phyloP scores from a whole-genome alignment of 2,113 vertebrate species.

The Emydura subglobosa region DNA sequence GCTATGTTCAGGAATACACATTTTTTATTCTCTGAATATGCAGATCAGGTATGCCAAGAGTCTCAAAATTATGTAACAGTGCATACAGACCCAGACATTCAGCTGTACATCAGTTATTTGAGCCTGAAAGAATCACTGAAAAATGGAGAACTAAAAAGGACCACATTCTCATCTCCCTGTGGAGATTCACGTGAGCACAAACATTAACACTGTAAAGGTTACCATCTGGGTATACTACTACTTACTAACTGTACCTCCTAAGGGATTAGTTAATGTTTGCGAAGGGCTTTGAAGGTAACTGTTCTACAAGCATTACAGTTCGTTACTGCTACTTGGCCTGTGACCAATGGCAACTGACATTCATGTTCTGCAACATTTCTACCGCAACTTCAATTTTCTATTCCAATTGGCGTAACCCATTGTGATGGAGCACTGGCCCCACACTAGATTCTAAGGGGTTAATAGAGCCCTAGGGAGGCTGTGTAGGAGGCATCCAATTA shows the following conservation, averaged over 20 bases:
- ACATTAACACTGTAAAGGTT: background rate
- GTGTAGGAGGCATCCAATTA: too few relatives aligned
- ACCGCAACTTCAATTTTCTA: background rate
- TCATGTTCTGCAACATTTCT: background rate
- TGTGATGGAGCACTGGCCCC: too few relatives aligned
- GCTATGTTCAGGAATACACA: background rate
- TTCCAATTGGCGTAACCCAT: rapidly evolving
- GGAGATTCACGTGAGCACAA: background rate
- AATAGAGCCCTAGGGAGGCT: too few relatives aligned
- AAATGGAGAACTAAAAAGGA: background rate
- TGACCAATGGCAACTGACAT: background rate
- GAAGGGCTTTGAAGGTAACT: background rate
- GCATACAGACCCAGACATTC: rapidly evolving
- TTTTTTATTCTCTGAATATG: background rate
- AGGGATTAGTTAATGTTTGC: background rate
- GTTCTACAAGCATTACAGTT: background rate
- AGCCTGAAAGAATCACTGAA: background rate
- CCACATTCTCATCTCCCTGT: background rate
- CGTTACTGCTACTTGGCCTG: background rate
- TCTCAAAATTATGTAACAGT: background rate
- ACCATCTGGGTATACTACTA: background rate
- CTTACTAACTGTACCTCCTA: background rate
- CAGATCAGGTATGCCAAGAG: background rate
- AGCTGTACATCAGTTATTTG: background rate
- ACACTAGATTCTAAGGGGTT: too few relatives aligned